A percentile compares a stretch with the other conserved stretches of the same genome.
phyloP scores from a whole-genome alignment of 1,140 invertebrate genomes.

The Rhopalosiphum padi region DNA sequence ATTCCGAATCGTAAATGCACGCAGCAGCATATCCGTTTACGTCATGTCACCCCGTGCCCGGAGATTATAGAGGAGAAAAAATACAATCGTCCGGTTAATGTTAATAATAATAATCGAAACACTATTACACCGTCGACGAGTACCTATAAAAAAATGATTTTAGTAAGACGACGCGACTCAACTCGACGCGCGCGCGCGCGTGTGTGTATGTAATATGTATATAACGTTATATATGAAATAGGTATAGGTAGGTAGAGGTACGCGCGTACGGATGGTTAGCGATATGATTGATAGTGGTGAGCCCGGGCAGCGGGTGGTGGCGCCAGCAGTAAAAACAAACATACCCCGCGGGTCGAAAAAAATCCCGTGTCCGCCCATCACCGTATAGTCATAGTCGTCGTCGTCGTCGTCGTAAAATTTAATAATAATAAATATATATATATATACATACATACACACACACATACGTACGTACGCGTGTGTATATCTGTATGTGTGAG shows the following conservation, averaged over 20 bases:
- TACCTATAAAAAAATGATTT: slow-evolving; percentile 49
- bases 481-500: background rate
- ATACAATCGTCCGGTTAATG: slow-evolving; percentile 37
- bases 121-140: background rate
- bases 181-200: background rate
- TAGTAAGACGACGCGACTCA: slow-evolving; percentile 20
- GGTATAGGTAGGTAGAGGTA: background rate
- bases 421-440: slow-evolving; percentile 17
- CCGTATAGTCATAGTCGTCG: slow-evolving; percentile 8
- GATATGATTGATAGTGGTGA: slow-evolving; percentile 57
- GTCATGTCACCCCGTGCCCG: background rate
- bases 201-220: background rate
- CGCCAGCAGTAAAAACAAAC: slow-evolving; percentile 58
- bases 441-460: background rate
- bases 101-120: slow-evolving; percentile 45
- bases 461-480: too few species aligned
- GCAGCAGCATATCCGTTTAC: background rate
- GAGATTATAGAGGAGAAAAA: background rate
- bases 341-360: slow-evolving; percentile 50
- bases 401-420: slow-evolving; percentile 48
- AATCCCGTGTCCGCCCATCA: slow-evolving; percentile 52
- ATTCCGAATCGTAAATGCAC: background rate
- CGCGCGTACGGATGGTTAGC: slow-evolving; percentile 51
- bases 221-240: background rate
- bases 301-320: slow-evolving; percentile 56